Conservation (phyloP, 2,888 invertebrate species). For the Diogma glabrata region DNA sequence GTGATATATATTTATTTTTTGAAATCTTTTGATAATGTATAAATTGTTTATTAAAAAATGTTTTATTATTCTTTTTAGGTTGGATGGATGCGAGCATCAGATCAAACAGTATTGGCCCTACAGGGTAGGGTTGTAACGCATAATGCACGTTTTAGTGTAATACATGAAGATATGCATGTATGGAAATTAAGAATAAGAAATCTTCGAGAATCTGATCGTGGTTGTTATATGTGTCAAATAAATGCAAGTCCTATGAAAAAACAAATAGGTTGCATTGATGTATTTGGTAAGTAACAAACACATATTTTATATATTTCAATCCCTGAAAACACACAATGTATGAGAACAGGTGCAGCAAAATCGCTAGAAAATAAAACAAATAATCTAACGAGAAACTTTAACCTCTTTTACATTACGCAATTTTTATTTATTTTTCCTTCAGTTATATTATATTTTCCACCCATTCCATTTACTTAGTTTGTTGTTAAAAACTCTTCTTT, state of each 20-base stretch:
- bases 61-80: slow-evolving; percentile 6
- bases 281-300: slow-evolving; percentile 47
- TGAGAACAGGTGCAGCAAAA: neutral
- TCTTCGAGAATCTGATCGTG: slow-evolving; percentile 59
- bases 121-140: slow-evolving; percentile 64
- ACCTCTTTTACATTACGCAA: no score
- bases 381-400: no score
- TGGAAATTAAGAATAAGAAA: slow-evolving; percentile 65
- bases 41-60: no score
- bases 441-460: no score
- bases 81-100: slow-evolving; percentile 40
- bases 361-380: no score
- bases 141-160: slow-evolving; percentile 57
- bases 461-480: no score
- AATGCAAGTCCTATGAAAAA: slow-evolving; percentile 68
- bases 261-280: slow-evolving; percentile 64
- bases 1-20: no score
- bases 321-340: neutral
- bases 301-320: neutral
- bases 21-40: no score
- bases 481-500: no score
- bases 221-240: slow-evolving; percentile 69
- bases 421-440: no score
- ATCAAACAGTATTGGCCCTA: slow-evolving; percentile 62
- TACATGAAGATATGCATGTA: slow-evolving; percentile 54